phyloP scores from a whole-genome alignment of 1,140 invertebrate species.

The Calephelis nemesis region DNA sequence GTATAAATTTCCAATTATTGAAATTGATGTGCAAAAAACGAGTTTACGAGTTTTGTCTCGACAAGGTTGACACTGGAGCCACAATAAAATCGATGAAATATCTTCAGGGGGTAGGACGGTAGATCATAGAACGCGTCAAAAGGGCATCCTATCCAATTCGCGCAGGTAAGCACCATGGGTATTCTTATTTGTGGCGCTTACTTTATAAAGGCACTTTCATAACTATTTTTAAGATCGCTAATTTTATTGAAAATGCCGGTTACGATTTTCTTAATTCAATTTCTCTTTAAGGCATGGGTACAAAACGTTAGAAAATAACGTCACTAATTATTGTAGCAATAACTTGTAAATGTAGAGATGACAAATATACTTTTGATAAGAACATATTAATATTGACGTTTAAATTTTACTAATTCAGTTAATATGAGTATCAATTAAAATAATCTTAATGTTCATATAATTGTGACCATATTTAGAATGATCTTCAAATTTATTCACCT shows the following conservation, averaged over 20 bases:
- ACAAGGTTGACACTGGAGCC: conserved; percentile 75
- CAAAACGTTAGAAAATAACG: too few species aligned
- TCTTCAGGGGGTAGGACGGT: conserved; percentile 60
- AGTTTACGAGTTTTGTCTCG: conserved; percentile 65
- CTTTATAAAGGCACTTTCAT: conserved; percentile 9
- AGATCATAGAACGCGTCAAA: conserved; percentile 33
- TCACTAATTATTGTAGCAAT: too few species aligned
- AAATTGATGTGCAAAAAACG: conserved; percentile 53
- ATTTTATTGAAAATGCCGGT: neutral
- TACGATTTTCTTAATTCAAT: too few species aligned
- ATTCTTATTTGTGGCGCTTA: conserved; percentile 33
- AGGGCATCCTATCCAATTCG: conserved; percentile 59
- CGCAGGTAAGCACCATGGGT: conserved; percentile 55
- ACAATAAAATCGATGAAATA: conserved; percentile 78
- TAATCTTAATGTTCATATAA: too few species aligned
- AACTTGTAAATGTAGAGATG: too few species aligned
- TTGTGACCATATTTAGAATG: too few species aligned
- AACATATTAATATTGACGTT: too few species aligned
- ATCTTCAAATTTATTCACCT: too few species aligned
- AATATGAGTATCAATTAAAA: too few species aligned
- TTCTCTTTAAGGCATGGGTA: too few species aligned
- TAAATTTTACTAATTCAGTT: too few species aligned
- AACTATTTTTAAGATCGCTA: neutral
- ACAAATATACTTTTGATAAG: too few species aligned
- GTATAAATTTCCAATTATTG: neutral